Percentiles rank a stretch among this genome's conserved stretches.
Conservation (phyloP, 2,888 invertebrate species). For the Caenorhabditis sp. region DNA sequence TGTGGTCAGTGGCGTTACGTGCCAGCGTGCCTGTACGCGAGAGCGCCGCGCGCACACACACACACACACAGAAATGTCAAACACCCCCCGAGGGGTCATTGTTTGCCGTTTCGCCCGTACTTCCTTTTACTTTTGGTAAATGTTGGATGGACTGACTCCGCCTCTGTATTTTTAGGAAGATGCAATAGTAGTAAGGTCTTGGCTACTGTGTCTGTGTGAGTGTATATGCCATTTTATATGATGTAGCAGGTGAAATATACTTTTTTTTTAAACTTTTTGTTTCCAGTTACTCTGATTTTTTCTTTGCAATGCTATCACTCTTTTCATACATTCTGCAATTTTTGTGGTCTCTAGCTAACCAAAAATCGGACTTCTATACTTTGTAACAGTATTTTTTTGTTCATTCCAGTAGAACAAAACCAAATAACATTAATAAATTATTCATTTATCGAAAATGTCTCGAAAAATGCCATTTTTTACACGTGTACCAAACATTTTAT, state of each 20-base stretch:
- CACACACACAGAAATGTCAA: slow-evolving; percentile 11
- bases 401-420: too few relatives aligned
- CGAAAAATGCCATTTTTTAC: too few relatives aligned
- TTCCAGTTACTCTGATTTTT: neutral
- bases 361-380: too few relatives aligned
- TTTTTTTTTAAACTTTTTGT: neutral
- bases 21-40: slow-evolving; percentile 28
- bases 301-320: too few relatives aligned
- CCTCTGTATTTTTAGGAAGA: slow-evolving; percentile 25
- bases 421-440: too few relatives aligned
- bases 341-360: too few relatives aligned
- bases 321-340: too few relatives aligned
- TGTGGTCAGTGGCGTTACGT: slow-evolving; percentile 46
- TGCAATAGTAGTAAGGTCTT: slow-evolving; percentile 3
- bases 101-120: slow-evolving; percentile 43
- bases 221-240: neutral
- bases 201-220: slow-evolving; percentile 2
- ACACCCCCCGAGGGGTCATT: slow-evolving; percentile 48
- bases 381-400: too few relatives aligned
- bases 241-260: neutral
- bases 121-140: slow-evolving; percentile 37
- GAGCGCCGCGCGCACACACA: slow-evolving; percentile 30
- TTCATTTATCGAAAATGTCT: too few relatives aligned
- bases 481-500: too few relatives aligned
- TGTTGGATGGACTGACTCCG: slow-evolving; percentile 25